Conservation (phyloP, 2,113 vertebrate genomes). For the Anas platyrhynchos region DNA sequence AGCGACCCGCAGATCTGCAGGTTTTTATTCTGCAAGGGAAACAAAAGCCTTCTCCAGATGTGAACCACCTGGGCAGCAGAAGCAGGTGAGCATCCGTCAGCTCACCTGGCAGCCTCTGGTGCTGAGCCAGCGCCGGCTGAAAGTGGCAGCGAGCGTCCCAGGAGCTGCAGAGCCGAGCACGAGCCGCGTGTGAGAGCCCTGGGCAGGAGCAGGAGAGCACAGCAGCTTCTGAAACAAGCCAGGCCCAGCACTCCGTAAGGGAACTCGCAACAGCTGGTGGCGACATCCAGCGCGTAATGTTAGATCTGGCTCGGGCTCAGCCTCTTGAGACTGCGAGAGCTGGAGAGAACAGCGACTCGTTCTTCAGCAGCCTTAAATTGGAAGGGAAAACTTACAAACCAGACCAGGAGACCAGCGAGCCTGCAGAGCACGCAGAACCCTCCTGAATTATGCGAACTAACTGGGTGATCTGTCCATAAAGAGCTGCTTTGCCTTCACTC, state of each 20-base stretch:
- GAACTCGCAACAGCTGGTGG: conserved; percentile 22
- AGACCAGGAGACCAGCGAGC: neutral
- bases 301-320: neutral
- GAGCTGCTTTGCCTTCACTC: neutral
- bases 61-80: neutral
- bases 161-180: neutral
- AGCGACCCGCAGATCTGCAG: neutral
- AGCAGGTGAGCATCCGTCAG: neutral
- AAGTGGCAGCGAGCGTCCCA: neutral
- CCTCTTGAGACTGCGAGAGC: neutral
- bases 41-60: neutral
- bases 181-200: neutral
- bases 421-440: neutral
- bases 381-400: neutral
- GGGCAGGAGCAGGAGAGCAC: neutral
- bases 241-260: neutral
- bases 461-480: neutral
- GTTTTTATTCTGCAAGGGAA: neutral
- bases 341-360: neutral
- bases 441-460: neutral
- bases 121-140: neutral
- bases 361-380: neutral
- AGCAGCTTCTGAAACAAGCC: conserved; percentile 1
- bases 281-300: neutral
- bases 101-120: neutral